Conservation (phyloP, 2,113 vertebrate genomes). For the Callaeas wilsoni region DNA sequence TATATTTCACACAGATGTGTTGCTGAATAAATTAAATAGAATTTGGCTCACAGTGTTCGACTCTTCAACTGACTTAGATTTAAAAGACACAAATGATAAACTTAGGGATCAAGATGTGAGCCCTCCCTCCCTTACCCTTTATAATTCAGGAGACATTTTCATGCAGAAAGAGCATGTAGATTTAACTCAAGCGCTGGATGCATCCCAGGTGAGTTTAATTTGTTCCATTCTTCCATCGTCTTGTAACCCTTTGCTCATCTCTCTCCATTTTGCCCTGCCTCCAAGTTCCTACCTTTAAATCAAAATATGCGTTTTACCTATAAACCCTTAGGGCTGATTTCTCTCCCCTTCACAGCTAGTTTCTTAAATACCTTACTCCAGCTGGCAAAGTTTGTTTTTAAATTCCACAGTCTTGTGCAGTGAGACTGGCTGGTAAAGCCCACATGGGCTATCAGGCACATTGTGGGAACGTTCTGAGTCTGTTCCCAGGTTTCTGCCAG, state of each 20-base stretch:
- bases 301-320: neutral
- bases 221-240: neutral
- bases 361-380: neutral
- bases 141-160: neutral
- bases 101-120: neutral
- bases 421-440: neutral
- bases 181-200: neutral
- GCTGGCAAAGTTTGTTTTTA: neutral
- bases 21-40: constrained; percentile 43
- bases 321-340: neutral
- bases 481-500: neutral
- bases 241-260: neutral
- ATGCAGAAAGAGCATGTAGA: neutral
- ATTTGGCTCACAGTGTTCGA: neutral
- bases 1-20: constrained; percentile 50
- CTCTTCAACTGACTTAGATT: neutral
- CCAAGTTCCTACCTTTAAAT: neutral
- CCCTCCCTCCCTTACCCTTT: neutral
- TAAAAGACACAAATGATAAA: neutral
- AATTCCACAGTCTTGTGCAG: neutral
- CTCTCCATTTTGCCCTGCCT: neutral
- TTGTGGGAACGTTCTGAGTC: fast-evolving
- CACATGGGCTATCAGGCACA: neutral
- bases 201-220: neutral
- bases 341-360: neutral